Conservation (phyloP, 2,888 invertebrate species). For the Hemicrepidius hirtus region DNA sequence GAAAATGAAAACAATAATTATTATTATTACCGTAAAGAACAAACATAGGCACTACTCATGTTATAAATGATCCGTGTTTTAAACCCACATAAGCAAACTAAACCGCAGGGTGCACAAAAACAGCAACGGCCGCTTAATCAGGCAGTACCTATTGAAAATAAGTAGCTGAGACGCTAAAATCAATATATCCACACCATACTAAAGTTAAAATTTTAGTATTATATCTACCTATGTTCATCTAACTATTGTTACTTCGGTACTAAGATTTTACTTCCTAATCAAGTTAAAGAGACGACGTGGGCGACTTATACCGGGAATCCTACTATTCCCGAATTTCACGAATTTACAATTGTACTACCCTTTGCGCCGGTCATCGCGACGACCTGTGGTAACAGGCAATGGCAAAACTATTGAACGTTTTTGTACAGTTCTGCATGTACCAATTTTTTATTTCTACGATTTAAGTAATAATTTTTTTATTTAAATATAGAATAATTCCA, state of each 20-base stretch:
- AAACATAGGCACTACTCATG: slow-evolving; percentile 15
- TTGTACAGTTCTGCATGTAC: slow-evolving; percentile 7
- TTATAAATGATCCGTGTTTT: neutral
- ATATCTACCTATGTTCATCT: slow-evolving; percentile 4
- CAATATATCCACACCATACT: slow-evolving; percentile 46
- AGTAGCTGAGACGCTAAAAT: slow-evolving; percentile 49
- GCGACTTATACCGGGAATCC: slow-evolving; percentile 27
- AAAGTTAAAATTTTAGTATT: neutral
- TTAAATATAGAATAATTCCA: no score
- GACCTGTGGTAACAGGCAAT: slow-evolving; percentile 65
- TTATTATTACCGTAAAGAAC: slow-evolving; percentile 8
- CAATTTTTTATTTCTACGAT: neutral
- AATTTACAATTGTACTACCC: slow-evolving; percentile 53
- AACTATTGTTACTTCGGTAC: slow-evolving; percentile 1
- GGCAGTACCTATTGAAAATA: slow-evolving; percentile 45
- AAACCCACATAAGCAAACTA: slow-evolving; percentile 12
- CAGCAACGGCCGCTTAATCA: slow-evolving; percentile 32
- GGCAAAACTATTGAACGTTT: slow-evolving; percentile 66
- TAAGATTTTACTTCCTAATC: slow-evolving; percentile 20
- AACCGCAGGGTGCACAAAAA: slow-evolving; percentile 23
- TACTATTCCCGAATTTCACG: slow-evolving; percentile 34
- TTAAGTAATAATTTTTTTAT: neutral
- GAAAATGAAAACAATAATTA: slow-evolving; percentile 16
- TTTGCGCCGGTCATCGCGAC: slow-evolving; percentile 67
- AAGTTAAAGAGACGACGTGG: slow-evolving; percentile 3